These are phyloP conservation scores for Trichonephila clavata DNA, from an alignment of 1,140 invertebrate species.

Conservation along the genomic window DNA sequence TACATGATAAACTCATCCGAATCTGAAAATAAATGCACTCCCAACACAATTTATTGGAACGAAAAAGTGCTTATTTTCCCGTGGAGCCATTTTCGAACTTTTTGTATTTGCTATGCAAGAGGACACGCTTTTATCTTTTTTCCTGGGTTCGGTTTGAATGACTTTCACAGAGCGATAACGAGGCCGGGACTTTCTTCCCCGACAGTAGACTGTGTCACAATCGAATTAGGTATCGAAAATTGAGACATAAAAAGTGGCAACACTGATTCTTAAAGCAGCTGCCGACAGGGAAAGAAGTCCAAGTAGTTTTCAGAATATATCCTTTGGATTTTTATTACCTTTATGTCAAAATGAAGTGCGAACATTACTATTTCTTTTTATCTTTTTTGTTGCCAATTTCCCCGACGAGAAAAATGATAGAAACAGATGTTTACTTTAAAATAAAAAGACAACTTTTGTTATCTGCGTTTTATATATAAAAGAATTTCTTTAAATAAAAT, in stretches of 20 bases:
- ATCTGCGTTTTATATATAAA: too few species aligned
- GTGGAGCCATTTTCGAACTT: neutral
- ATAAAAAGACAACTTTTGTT: too few species aligned
- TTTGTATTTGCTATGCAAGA: neutral
- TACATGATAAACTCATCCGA: neutral
- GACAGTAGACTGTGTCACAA: conserved; percentile 15
- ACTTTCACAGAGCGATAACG: neutral
- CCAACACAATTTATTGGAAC: neutral
- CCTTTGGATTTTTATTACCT: neutral
- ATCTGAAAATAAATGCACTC: neutral
- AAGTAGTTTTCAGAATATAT: neutral
- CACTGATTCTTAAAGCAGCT: neutral
- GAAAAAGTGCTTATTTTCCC: neutral
- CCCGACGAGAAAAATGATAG: too few species aligned
- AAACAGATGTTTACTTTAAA: too few species aligned
- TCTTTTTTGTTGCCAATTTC: too few species aligned
- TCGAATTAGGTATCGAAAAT: conserved; percentile 35
- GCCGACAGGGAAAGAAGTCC: neutral
- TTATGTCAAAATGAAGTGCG: neutral
- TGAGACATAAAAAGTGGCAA: conserved; percentile 30
- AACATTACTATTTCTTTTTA: too few species aligned
- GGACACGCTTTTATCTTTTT: neutral
- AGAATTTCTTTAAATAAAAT: too few species aligned
- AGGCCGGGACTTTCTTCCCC: neutral
- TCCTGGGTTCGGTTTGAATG: neutral